Evolutionary conservation across 2,113 vertebrate species (phyloP).

Genomic region (Scytalopus superciliaris): DNA sequence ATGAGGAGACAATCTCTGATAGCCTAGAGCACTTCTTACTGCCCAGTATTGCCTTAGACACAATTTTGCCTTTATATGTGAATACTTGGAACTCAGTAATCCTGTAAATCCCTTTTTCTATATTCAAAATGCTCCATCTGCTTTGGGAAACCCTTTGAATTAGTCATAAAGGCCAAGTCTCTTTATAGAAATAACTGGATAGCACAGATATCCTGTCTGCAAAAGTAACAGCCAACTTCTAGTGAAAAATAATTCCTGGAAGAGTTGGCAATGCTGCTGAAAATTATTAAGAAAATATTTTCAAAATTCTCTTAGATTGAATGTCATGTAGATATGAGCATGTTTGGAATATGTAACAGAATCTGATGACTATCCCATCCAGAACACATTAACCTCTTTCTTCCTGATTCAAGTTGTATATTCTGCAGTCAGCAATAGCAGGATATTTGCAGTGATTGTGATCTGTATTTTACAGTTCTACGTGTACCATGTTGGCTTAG

Average conservation of each 20-base stretch:
- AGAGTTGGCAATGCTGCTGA: background rate
- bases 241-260: background rate
- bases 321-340: background rate
- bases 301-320: background rate
- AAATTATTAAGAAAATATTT: background rate
- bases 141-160: slow-evolving; percentile 51
- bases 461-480: background rate
- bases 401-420: background rate
- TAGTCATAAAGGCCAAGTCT: slow-evolving; percentile 50
- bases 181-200: slow-evolving; percentile 30
- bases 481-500: background rate
- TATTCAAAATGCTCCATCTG: slow-evolving; percentile 24
- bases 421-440: background rate
- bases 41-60: background rate
- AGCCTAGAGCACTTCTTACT: background rate
- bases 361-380: background rate
- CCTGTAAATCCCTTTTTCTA: slow-evolving; percentile 26
- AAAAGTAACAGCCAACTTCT: background rate
- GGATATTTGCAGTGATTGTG: background rate
- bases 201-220: background rate
- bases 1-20: background rate
- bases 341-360: background rate
- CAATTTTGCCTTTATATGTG: slow-evolving; percentile 7
- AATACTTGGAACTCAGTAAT: background rate
- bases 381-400: background rate